phyloP scores from a whole-genome alignment of 2,888 invertebrate genomes.

The Andrena flavipes region DNA sequence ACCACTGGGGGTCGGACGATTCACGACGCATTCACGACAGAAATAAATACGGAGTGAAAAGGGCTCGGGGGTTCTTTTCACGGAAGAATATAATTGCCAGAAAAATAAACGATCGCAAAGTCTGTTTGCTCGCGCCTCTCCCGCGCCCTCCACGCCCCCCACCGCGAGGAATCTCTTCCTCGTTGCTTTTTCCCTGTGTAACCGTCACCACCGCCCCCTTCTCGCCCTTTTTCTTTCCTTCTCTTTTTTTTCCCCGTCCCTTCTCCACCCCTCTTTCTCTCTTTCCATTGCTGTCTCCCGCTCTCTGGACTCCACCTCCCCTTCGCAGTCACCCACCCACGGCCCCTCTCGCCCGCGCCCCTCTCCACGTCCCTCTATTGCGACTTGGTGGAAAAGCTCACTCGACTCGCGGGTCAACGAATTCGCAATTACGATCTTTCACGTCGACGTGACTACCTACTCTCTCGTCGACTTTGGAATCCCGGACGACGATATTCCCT shows the following conservation, averaged over 20 bases:
- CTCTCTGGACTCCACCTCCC: slow-evolving; percentile 36
- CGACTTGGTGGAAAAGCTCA: slow-evolving; percentile 75
- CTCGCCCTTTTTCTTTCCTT: not conserved
- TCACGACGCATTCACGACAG: slow-evolving; percentile 77
- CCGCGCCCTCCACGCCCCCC: slow-evolving; percentile 16
- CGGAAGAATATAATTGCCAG: slow-evolving; percentile 83
- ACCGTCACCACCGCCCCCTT: slow-evolving; percentile 33
- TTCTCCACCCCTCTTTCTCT: slow-evolving; percentile 15
- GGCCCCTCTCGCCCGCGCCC: not conserved
- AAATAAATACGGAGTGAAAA: slow-evolving; percentile 81
- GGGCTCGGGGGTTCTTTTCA: slow-evolving; percentile 79
- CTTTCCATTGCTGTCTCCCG: slow-evolving; percentile 30
- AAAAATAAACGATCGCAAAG: slow-evolving; percentile 83
- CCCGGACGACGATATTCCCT: slow-evolving; percentile 57
- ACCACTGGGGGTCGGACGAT: slow-evolving; percentile 71
- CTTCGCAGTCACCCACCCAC: slow-evolving; percentile 29
- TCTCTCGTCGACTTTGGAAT: slow-evolving; percentile 75
- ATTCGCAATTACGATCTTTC: slow-evolving; percentile 82
- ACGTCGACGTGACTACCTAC: slow-evolving; percentile 76
- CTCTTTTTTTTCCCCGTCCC: slow-evolving; percentile 27
- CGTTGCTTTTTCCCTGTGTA: slow-evolving; percentile 48
- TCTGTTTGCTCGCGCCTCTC: slow-evolving; percentile 79
- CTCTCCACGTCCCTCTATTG: slow-evolving; percentile 55
- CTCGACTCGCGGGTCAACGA: slow-evolving; percentile 82
- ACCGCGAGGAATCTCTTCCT: slow-evolving; percentile 35